Evolutionary conservation across 2,113 vertebrate genomes (phyloP).

Genomic region (Trematocara stigmaticum): DNA sequence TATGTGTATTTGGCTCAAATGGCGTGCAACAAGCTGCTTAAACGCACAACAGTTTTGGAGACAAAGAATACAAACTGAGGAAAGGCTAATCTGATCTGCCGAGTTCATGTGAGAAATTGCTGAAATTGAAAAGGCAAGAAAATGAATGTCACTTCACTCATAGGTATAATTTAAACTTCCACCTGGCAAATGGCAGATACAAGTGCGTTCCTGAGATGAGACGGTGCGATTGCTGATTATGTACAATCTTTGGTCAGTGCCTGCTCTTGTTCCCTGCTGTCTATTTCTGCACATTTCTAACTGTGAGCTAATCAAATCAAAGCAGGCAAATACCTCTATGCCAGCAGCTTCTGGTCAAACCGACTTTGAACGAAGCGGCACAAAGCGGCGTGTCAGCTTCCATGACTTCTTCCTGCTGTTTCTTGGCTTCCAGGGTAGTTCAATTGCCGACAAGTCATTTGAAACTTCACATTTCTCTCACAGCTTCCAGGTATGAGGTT

Average conservation of each 20-base stretch:
- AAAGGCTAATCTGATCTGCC: neutral
- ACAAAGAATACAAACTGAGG: neutral
- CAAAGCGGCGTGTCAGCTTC: neutral
- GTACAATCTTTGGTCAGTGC: neutral
- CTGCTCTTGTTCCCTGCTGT: neutral
- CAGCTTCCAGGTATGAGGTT: neutral
- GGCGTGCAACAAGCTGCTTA: neutral
- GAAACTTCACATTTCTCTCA: neutral
- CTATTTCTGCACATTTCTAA: neutral
- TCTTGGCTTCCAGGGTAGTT: neutral
- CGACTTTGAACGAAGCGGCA: neutral
- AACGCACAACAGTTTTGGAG: neutral
- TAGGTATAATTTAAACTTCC: neutral
- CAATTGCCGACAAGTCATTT: slow-evolving; percentile 1
- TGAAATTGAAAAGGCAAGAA: neutral
- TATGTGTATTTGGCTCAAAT: neutral
- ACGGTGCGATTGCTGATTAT: neutral
- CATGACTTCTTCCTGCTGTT: neutral
- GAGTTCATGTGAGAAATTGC: neutral
- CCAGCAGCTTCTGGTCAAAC: slow-evolving; percentile 9
- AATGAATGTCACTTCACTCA: neutral
- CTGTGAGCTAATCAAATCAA: slow-evolving; percentile 26
- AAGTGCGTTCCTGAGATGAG: neutral
- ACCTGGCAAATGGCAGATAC: neutral
- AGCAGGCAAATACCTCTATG: neutral